Evolutionary conservation across 2,888 invertebrate genomes (phyloP), one percentile per base, ranked within the genome.

Genomic region (Caenorhabditis sulstoni): DNA sequence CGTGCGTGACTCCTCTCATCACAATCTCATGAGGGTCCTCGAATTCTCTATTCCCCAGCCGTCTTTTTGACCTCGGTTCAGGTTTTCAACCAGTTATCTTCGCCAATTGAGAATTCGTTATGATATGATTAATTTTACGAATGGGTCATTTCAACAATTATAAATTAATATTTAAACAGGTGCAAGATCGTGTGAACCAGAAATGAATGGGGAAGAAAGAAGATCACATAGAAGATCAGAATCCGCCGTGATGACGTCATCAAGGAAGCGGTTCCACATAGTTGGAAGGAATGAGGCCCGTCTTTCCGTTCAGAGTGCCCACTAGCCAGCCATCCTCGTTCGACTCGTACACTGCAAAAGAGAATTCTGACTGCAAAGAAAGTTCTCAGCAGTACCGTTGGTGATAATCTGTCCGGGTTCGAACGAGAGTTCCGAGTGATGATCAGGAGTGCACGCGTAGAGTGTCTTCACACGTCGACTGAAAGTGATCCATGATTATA

Each of bases 321-420:
- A 97, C 96, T 90, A 98, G 93, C 98, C 98, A 98, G 86, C 98
- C 97, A 20, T 97, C 97, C 92, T 98, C 98, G 90, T 95, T 94
- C 23, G 96, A 96, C 85, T 94, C 93, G 89, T 94, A 94, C 77
- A 96, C 96, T 96, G 92, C 61, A 92, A 79, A 45, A 49, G 22
- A 18, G 3, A 18, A 22, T 49, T n/a, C 3, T 8, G 12, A 4
- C n/a, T 45, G 22, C 7, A 35, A 16, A 18, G 20, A 16, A 14
- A 0, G 45, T 12, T 59, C 3, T 29, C 8, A n/a, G 53, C 71
- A 92, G 92, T 92, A 96, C 97, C 96, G 93, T 97, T 95, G 81
- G 95, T 95, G 89, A 98, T 96, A 89, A 98, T 96, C 93, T 97
- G 95, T 93, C 98, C 97, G 82, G 97, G 96, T 92, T 97, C 96